phyloP scores from a whole-genome alignment of 2,797 vertebrate genomes.

The Hapalemur alaotrensis region DNA sequence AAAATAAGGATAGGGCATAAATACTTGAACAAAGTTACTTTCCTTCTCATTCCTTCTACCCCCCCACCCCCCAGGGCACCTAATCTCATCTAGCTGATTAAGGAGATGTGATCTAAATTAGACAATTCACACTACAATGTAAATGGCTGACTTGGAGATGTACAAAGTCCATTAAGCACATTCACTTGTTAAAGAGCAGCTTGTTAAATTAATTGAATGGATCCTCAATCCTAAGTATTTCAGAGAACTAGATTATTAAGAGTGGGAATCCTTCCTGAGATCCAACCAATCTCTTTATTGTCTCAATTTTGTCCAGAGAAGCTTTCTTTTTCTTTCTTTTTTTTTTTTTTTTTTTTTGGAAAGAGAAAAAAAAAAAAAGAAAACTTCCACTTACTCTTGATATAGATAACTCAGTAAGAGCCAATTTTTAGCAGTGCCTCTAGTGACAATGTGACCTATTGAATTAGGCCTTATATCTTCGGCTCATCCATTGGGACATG shows the following conservation, averaged over 20 bases:
- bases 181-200: neutral
- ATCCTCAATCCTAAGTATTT: neutral
- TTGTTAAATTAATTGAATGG: neutral
- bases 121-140: neutral
- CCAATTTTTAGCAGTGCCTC: neutral
- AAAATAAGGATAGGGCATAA: neutral
- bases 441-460: neutral
- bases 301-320: constrained; percentile 19
- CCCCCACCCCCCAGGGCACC: rapidly evolving
- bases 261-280: neutral
- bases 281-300: neutral
- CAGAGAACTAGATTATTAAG: neutral
- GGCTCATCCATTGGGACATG: neutral
- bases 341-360: too few relatives aligned
- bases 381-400: neutral
- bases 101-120: neutral
- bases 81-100: neutral
- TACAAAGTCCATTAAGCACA: neutral
- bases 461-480: neutral
- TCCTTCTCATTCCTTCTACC: neutral
- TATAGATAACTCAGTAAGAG: constrained; percentile 3
- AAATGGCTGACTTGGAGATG: neutral
- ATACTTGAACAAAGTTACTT: neutral
- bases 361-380: neutral
- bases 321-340: neutral